Conservation (phyloP, 2,113 vertebrate species). For the Aramus guarauna region DNA sequence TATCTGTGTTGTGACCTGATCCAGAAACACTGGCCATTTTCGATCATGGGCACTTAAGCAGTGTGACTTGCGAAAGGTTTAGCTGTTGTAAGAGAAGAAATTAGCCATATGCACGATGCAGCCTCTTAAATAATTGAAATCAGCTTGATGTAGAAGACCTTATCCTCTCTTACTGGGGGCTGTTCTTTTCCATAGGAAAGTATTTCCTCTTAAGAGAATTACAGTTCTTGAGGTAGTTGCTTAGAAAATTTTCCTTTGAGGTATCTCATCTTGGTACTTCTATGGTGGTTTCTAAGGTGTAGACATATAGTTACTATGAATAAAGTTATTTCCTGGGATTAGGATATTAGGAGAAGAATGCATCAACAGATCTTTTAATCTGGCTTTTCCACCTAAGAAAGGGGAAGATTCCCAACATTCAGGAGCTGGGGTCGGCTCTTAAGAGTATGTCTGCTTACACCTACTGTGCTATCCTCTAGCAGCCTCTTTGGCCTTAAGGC, state of each 20-base stretch:
- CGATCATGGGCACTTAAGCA: background rate
- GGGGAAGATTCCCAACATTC: background rate
- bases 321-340: background rate
- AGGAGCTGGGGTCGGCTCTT: background rate
- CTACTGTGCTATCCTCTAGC: background rate
- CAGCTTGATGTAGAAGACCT: background rate
- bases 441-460: background rate
- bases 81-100: background rate
- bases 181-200: background rate
- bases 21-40: background rate
- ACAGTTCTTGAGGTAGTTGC: background rate
- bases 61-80: background rate
- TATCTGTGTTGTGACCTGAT: background rate
- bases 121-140: background rate
- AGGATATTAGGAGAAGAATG: background rate
- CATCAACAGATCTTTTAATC: background rate
- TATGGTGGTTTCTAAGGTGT: background rate
- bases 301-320: background rate
- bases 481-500: background rate
- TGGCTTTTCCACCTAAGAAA: background rate
- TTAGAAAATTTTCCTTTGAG: background rate
- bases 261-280: background rate
- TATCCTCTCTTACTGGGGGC: background rate
- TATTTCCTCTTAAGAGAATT: background rate
- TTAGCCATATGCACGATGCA: background rate